These are phyloP conservation scores for Istiophorus platypterus DNA, from an alignment of 2,113 vertebrate genomes.

Conservation along the genomic window DNA sequence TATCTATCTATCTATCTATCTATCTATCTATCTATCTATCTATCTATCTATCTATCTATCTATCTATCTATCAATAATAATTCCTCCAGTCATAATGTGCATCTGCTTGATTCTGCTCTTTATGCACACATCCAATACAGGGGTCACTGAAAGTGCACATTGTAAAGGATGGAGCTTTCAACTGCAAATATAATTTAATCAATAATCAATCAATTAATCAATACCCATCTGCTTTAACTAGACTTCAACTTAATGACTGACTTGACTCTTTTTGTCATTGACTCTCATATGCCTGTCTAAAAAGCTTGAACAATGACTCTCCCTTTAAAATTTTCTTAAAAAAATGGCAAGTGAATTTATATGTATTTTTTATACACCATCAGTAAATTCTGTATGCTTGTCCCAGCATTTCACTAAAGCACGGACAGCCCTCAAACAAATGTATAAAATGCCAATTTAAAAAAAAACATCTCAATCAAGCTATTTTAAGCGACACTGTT, in stretches of 20 bases:
- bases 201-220: not conserved
- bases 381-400: not conserved
- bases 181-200: not conserved
- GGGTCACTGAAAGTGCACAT: too few relatives aligned
- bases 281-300: not conserved
- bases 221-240: not conserved
- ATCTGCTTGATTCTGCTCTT: constrained; percentile 12
- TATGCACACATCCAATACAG: not conserved
- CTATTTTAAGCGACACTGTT: not conserved
- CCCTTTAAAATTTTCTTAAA: not conserved
- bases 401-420: not conserved
- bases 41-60: too few relatives aligned
- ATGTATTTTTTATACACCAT: not conserved
- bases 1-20: too few relatives aligned
- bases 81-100: not conserved
- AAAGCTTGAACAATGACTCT: not conserved
- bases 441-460: not conserved
- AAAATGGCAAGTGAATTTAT: not conserved
- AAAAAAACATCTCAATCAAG: not conserved
- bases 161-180: not conserved
- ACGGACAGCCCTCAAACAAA: too few relatives aligned
- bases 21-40: too few relatives aligned
- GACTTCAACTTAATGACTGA: not conserved
- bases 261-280: not conserved
- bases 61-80: not conserved